Evolutionary conservation across 1,140 invertebrate species (phyloP).

Genomic region (Drosophila prosaltans): DNA sequence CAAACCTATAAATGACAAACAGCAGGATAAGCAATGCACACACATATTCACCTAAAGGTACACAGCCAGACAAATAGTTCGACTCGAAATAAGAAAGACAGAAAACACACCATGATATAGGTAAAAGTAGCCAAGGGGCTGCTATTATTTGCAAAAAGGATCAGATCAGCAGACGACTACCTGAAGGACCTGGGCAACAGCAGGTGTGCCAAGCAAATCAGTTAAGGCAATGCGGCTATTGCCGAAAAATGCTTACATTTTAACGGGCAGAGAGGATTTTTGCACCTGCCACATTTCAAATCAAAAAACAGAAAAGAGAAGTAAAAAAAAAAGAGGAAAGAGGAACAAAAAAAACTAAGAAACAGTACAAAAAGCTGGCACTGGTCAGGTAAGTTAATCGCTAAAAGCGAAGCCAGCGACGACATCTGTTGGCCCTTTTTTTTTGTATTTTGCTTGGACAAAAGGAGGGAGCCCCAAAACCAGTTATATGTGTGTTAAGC

Average conservation of each 20-base stretch:
- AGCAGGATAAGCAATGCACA: not conserved
- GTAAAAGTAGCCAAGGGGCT: constrained; percentile 1
- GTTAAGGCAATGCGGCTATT: constrained; percentile 47
- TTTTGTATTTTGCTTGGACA: constrained; percentile 11
- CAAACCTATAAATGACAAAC: constrained; percentile 2
- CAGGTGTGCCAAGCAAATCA: constrained; percentile 75
- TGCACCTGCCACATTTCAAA: constrained; percentile 72
- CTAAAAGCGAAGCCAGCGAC: constrained; percentile 32
- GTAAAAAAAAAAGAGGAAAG: constrained; percentile 32
- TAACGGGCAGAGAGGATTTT: constrained; percentile 32
- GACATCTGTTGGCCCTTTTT: constrained; percentile 57
- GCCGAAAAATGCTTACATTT: constrained; percentile 41
- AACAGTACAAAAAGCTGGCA: constrained; percentile 28
- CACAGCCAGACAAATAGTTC: not conserved
- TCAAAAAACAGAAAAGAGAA: constrained; percentile 43
- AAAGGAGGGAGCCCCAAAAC: constrained; percentile 33
- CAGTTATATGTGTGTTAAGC: constrained; percentile 19
- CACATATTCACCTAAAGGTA: not conserved
- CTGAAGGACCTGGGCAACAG: constrained; percentile 17
- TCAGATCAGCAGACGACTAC: constrained; percentile 4
- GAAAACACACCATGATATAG: not conserved
- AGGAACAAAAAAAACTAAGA: constrained; percentile 30
- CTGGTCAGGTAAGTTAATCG: constrained; percentile 67
- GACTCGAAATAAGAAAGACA: not conserved
- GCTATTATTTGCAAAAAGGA: constrained; percentile 12